Base-by-base conservation (phyloP, 2,797 vertebrate genomes). In the Diceros bicornis region DNA sequence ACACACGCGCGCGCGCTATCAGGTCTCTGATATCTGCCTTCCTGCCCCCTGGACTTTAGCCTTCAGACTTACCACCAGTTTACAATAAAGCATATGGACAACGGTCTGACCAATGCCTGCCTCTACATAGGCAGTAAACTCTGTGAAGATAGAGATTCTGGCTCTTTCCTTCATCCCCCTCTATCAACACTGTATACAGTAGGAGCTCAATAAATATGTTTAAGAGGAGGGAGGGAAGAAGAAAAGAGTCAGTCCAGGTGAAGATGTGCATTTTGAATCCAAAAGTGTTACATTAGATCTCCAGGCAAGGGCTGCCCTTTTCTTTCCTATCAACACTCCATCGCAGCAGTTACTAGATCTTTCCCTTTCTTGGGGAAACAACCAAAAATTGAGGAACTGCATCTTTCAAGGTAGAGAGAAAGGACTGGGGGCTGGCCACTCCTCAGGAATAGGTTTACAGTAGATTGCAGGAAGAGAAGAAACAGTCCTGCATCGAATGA, bases 1-100 rank as follows among this genome's bases (percentile, higher is more conserved):
- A 18, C 29, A 2, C 4, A 4, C 4, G 37, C 37, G 37, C 37
- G 37, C 37, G 47, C 7, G 3, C 1, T 0, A 1, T 6, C 79
- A 3, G 41, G 17, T 44, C 47, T 52, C 47, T 62, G 37, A 32
- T 34, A 14, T 2, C 62, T 14, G 66, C n/a, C 41, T 41, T 68
- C 61, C 78, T 12, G 27, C 64, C 13, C 27, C 44, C 78, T 62
- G 61, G 7, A 25, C 44, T 9, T 61, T 0, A 74, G 37, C 47
- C 29, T 66, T 32, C 9, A 59, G 85, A 34, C 13, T 14, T 17
- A 6, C 4, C 64, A 61, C 7, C 8, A 32, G 37, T 17, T 66
- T 25, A n/a, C 7, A 64, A 37, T 7, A 34, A 59, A 50, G 61
- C 50, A 34, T 12, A 0, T 0, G 7, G n/a, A 47, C 34, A 23